Evolutionary conservation across 2,113 vertebrate species (phyloP), one percentile per base, ranked within the genome.

Genomic region (Pteronura brasiliensis): DNA sequence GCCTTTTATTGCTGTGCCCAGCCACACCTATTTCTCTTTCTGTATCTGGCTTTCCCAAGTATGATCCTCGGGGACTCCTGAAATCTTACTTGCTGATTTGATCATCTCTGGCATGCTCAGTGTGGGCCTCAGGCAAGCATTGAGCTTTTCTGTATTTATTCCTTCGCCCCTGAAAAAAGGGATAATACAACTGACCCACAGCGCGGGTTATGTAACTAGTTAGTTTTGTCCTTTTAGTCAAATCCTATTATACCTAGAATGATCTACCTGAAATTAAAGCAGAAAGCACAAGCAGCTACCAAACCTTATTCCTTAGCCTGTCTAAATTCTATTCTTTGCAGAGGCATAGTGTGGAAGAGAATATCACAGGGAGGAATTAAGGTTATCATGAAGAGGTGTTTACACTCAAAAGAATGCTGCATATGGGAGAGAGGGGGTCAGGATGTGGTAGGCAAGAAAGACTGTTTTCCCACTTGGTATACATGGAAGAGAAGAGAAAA

Each of bases 21-120:
- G 85, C 76, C 81, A 88, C 65, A 65, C 87, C 76, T 67, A 29
- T 39, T 93, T 97, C 86, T 93, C 88, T 85, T 93, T 95, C 55
- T 71, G 47, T 74, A 1, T 85, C 96, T 96, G 92, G n/a, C 74
- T 98, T 91, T 97, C 84, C 81, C n/a, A 79, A 87, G 57, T 85
- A 2, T 15, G 42, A 25, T 59, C 97, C 96, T 69, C 7, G 14
- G 89, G 82, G 97, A 96, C 65, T 93, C 21, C 36, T 88, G 88
- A 25, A 89, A 84, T 83, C 83, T 92, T 23, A 31, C 34, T 47
- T 92, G 74, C 65, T 67, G 79, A 14, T 42, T 82, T 72, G 95
- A 85, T 93, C 21, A 82, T 89, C 72, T 96, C 55, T 87, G 92
- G 90, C 71, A 49, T 23, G n/a, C 63, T 76, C 6, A 1, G 34